Evolutionary conservation across 1,140 invertebrate genomes (phyloP).

Genomic region (Conopomorpha cramerella): DNA sequence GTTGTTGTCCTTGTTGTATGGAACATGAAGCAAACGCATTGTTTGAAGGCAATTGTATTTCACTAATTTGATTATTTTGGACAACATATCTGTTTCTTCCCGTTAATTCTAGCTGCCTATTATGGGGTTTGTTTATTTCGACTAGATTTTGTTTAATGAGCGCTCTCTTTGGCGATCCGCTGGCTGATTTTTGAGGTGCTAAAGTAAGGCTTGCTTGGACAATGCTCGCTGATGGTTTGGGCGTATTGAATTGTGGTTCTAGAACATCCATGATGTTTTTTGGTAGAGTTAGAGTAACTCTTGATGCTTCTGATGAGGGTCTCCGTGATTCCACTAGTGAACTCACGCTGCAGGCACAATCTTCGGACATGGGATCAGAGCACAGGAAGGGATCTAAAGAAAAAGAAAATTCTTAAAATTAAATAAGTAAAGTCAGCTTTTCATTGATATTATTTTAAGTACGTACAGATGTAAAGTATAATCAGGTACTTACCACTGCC

Average conservation of each 20-base stretch:
- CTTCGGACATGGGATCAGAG: conserved; percentile 38
- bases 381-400: conserved; percentile 56
- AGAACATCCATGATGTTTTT: conserved; percentile 51
- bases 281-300: conserved; percentile 45
- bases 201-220: conserved; percentile 54
- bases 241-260: conserved; percentile 40
- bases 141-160: conserved; percentile 50
- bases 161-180: conserved; percentile 47
- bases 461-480: too few relatives aligned
- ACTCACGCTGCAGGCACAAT: conserved; percentile 50
- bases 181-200: conserved; percentile 46
- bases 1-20: conserved; percentile 50
- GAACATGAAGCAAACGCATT: conserved; percentile 43
- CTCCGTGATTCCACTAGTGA: conserved; percentile 56
- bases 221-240: conserved; percentile 29
- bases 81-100: conserved; percentile 56
- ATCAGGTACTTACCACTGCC: conserved; percentile 60
- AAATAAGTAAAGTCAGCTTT: too few relatives aligned
- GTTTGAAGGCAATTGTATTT: conserved; percentile 51
- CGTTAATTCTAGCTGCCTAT: conserved; percentile 49
- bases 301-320: conserved; percentile 56
- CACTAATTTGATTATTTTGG: conserved; percentile 58
- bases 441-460: too few relatives aligned
- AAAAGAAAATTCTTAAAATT: conserved; percentile 4
- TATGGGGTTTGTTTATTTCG: conserved; percentile 42